A percentile compares a stretch with the other conserved stretches of the same genome.
Evolutionary conservation across 2,113 vertebrate genomes (phyloP).

Genomic region (Poicephalus gulielmi): DNA sequence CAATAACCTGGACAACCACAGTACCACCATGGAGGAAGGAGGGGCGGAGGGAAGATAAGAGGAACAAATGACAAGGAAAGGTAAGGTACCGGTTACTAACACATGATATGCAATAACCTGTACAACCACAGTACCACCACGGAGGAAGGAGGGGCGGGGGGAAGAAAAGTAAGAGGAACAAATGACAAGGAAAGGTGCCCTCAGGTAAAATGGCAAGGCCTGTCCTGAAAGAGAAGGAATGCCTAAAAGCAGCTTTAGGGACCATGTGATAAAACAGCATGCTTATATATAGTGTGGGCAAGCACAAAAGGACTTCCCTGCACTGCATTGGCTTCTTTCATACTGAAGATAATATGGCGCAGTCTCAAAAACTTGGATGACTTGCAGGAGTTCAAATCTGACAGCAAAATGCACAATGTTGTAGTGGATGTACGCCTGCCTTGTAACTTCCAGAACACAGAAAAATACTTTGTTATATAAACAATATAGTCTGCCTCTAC

Average conservation of each 20-base stretch:
- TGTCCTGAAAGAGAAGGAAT: neutral
- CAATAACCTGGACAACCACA: neutral
- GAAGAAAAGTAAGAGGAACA: neutral
- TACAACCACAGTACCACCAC: neutral
- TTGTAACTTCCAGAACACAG: neutral
- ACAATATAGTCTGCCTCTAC: neutral
- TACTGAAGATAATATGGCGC: neutral
- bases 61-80: neutral
- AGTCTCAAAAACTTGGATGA: neutral
- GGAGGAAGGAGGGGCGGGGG: neutral
- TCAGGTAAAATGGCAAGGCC: neutral
- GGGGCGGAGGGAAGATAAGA: neutral
- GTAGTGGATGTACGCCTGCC: neutral
- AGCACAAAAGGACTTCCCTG: neutral
- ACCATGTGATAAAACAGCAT: accelerated
- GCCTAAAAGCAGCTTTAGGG: neutral
- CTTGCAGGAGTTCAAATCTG: neutral
- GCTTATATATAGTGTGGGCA: neutral
- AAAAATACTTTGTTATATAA: neutral
- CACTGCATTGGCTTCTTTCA: accelerated
- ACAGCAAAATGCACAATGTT: neutral
- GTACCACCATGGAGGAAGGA: neutral
- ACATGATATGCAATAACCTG: neutral
- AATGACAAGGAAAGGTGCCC: neutral
- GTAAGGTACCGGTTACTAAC: neutral